These are phyloP conservation scores for Eristalinus sepulchralis DNA, from an alignment of 2,888 invertebrate genomes.

Conservation along the genomic window DNA sequence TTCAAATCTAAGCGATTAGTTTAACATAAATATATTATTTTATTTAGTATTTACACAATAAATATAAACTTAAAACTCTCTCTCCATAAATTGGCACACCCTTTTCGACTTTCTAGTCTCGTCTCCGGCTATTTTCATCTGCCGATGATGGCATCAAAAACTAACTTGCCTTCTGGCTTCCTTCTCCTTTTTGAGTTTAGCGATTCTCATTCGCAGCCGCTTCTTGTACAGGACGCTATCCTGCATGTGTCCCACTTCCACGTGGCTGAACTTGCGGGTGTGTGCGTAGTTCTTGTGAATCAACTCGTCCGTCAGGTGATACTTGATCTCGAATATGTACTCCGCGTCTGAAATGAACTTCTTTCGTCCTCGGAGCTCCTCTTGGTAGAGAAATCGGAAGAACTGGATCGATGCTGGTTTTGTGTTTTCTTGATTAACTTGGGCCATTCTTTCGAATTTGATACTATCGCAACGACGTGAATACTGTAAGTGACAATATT, in stretches of 20 bases:
- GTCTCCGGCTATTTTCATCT: too few relatives aligned
- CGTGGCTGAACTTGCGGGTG: not conserved
- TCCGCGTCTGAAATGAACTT: not conserved
- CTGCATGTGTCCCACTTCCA: not conserved
- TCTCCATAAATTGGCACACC: too few relatives aligned
- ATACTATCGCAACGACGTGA: too few relatives aligned
- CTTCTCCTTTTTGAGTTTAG: not conserved
- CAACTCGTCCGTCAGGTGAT: not conserved
- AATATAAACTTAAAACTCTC: too few relatives aligned
- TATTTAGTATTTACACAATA: too few relatives aligned
- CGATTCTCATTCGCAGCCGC: not conserved
- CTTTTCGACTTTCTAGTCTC: too few relatives aligned
- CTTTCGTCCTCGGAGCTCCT: not conserved
- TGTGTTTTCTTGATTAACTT: too few relatives aligned
- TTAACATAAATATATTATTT: too few relatives aligned
- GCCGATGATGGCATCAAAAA: too few relatives aligned
- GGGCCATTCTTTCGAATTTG: too few relatives aligned
- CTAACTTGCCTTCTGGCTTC: not conserved
- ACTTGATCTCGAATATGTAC: constrained; percentile 3
- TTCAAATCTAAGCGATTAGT: too few relatives aligned
- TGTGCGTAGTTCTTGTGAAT: not conserved
- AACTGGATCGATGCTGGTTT: not conserved
- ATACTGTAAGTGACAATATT: too few relatives aligned
- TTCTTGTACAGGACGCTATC: constrained; percentile 6
- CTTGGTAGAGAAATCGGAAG: not conserved